A percentile compares a stretch with the other conserved stretches of the same genome.
Conservation (phyloP, 2,888 invertebrate species). For the Mycalesis mineus region DNA sequence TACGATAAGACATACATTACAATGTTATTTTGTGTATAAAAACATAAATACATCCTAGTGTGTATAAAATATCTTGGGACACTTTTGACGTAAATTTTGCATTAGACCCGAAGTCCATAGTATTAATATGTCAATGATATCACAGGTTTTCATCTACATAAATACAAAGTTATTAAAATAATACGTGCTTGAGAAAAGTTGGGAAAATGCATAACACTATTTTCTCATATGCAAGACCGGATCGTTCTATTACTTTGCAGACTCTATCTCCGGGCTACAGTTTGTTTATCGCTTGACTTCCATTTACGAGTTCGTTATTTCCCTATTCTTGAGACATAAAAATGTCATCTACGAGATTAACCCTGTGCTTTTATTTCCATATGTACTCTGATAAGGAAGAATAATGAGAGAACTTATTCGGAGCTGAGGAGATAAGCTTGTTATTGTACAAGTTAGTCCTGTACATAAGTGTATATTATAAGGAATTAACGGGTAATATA, state of each 20-base stretch:
- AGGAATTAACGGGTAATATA: conserved; percentile 25
- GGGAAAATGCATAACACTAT: conserved; percentile 24
- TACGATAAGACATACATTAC: too few relatives aligned
- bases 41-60: too few relatives aligned
- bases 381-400: conserved; percentile 68
- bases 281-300: conserved; percentile 70
- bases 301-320: conserved; percentile 75
- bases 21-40: too few relatives aligned
- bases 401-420: conserved; percentile 66
- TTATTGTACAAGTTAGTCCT: conserved; percentile 41
- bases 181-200: not conserved
- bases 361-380: conserved; percentile 61
- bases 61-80: too few relatives aligned
- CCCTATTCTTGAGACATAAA: conserved; percentile 73
- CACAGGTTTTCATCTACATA: not conserved
- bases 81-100: too few relatives aligned
- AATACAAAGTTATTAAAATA: not conserved
- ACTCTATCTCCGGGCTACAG: conserved; percentile 60
- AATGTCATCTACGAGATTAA: conserved; percentile 70
- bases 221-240: conserved; percentile 36
- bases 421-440: conserved; percentile 63
- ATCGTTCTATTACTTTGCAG: conserved; percentile 49
- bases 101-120: too few relatives aligned
- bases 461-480: conserved; percentile 31
- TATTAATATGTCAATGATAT: not conserved